Evolutionary conservation across 2,888 invertebrate genomes (phyloP).

Genomic region (Rotaria macrura): DNA sequence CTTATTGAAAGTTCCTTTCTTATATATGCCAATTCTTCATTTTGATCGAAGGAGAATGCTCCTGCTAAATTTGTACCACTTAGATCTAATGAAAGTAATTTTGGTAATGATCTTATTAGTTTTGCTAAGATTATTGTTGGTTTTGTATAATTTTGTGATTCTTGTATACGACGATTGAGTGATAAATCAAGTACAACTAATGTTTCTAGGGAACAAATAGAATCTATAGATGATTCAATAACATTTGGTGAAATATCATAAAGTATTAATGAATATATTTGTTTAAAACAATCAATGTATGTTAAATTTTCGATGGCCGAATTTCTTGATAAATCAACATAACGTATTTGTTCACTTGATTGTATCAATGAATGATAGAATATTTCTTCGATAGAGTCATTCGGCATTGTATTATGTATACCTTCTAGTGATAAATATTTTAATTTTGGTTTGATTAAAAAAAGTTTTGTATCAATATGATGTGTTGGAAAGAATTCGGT

Average conservation of each 20-base stretch:
- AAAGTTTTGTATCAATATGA: not conserved
- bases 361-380: not conserved
- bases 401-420: not conserved
- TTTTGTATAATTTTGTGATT: slow-evolving; percentile 17
- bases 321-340: not conserved
- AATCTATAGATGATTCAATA: not conserved
- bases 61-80: slow-evolving; percentile 90
- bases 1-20: not conserved
- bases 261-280: not conserved
- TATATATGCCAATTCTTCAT: slow-evolving; percentile 27
- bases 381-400: not conserved
- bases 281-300: not conserved
- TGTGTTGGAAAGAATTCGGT: not conserved
- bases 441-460: not conserved
- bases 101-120: slow-evolving; percentile 64
- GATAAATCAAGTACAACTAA: not conserved
- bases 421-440: not conserved
- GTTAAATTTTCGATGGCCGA: not conserved
- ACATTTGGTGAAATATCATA: not conserved
- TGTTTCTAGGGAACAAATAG: not conserved
- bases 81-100: slow-evolving; percentile 74
- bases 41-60: slow-evolving; percentile 53
- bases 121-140: slow-evolving; percentile 55
- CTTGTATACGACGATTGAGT: not conserved
- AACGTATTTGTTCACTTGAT: not conserved